A percentile compares a stretch with the other conserved stretches of the same genome.
Evolutionary conservation across 2,113 vertebrate species (phyloP).

Genomic region (Struthidea cinerea): DNA sequence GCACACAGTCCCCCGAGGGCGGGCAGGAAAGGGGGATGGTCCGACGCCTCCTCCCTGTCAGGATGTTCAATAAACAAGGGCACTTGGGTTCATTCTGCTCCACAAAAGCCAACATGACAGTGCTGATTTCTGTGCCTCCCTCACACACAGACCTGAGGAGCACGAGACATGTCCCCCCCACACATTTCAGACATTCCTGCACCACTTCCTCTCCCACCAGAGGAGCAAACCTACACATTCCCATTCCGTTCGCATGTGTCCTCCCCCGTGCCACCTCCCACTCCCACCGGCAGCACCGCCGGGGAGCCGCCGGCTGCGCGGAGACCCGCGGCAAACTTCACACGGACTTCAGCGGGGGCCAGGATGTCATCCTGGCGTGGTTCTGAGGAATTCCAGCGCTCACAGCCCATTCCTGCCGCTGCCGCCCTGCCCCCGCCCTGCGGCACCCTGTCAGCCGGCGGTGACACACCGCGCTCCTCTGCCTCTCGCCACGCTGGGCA

Average conservation of each 20-base stretch:
- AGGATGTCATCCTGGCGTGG: background rate
- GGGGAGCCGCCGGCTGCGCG: background rate
- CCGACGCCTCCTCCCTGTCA: background rate
- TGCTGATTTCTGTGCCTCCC: background rate
- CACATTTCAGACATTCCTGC: background rate
- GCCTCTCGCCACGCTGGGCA: background rate
- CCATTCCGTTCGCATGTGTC: background rate
- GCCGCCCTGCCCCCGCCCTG: background rate
- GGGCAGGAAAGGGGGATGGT: background rate
- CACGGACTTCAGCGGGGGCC: background rate
- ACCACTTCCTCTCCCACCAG: background rate
- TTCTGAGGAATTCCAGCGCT: rapidly evolving
- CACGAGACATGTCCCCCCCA: background rate
- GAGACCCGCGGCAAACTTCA: background rate
- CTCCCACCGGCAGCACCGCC: background rate
- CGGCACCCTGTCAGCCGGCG: background rate
- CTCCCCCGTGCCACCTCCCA: background rate
- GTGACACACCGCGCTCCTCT: background rate
- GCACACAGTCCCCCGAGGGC: background rate
- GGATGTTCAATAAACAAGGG: background rate
- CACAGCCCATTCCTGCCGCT: background rate
- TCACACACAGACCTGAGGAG: background rate
- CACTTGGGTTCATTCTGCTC: background rate
- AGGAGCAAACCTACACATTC: background rate
- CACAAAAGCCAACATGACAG: background rate